Base-by-base conservation (phyloP, 2,888 invertebrate genomes). In the Sipha maydis region DNA sequence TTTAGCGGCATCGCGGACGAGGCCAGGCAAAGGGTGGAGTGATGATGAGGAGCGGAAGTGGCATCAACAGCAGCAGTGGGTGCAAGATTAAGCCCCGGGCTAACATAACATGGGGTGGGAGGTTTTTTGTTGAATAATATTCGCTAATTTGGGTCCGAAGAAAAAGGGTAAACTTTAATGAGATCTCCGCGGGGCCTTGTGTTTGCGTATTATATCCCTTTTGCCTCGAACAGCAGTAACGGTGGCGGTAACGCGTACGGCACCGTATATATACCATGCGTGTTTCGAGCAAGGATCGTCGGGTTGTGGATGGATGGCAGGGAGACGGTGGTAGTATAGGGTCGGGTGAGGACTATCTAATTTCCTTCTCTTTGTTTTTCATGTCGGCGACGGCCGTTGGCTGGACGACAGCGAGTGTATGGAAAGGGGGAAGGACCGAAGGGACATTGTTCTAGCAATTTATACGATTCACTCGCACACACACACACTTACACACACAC, bases 161-260 rank as follows among this genome's bases (percentile, higher is more conserved):
- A 88, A 88, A 88, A 88, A 88, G 88, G 88, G 88, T 88, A 88
- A 88, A 88, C 88, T 88, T 88, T 88, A 88, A 88, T 88, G 88
- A 88, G 88, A 88, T 88, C 88, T 88, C 88, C 67, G 88, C 67
- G 82, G 88, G 82, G 73, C 88, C 80, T 80, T 67, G 86, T 86
- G 79, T 80, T 86, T 86, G 86, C 73, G 85, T 41, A 71, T 80
- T 75, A 88, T 75, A 88, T 88, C 88, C 80, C 80, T 82, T 82
- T 82, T 61, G 80, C 73, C 73, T 79, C 84, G 84, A 28, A 75
- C 69, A 21, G 73, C 61, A 48, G 14, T 67, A 38, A 38, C n/a
- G 67, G 80, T n/a, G 56, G 67, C n/a, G 34, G 61, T 79, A 61
- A 67, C 38, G 71, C 31, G 71, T 38, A 54, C 61, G 19, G 31